phyloP scores from a whole-genome alignment of 2,888 invertebrate genomes.

The Seira musarum region DNA sequence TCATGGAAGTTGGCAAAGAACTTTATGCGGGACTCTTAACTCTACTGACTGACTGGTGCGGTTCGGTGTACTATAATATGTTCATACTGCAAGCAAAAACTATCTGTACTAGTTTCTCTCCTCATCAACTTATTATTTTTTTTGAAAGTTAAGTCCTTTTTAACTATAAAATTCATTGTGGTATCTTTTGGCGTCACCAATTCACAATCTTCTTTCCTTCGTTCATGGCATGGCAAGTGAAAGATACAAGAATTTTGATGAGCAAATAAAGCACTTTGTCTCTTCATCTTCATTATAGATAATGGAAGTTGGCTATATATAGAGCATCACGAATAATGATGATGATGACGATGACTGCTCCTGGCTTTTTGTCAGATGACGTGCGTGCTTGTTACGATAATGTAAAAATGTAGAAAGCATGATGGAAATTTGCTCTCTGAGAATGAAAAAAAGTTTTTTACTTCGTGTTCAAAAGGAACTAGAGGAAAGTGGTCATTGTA shows the following conservation, averaged over 20 bases:
- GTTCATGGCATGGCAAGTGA: background rate
- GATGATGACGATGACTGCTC: background rate
- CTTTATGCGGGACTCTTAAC: background rate
- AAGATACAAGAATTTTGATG: conserved; percentile 27
- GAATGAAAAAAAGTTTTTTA: background rate
- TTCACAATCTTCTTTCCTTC: background rate
- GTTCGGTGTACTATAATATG: background rate
- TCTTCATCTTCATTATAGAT: conserved; percentile 30
- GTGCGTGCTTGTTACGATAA: conserved; percentile 14
- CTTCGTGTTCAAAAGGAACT: background rate
- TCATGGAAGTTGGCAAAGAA: background rate
- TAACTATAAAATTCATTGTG: background rate
- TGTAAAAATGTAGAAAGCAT: background rate
- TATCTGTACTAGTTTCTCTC: no score
- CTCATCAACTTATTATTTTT: background rate
- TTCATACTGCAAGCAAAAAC: background rate
- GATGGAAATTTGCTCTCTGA: background rate
- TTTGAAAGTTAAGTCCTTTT: background rate
- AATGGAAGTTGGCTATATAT: conserved; percentile 18
- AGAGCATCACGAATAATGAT: background rate
- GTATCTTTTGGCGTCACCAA: background rate
- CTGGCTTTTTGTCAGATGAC: conserved; percentile 14
- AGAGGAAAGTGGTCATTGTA: background rate
- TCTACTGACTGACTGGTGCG: background rate
- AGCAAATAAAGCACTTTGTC: conserved; percentile 33